These are phyloP conservation scores for Trialeurodes vaporariorum DNA, from an alignment of 1,140 invertebrate genomes.

Conservation along the genomic window DNA sequence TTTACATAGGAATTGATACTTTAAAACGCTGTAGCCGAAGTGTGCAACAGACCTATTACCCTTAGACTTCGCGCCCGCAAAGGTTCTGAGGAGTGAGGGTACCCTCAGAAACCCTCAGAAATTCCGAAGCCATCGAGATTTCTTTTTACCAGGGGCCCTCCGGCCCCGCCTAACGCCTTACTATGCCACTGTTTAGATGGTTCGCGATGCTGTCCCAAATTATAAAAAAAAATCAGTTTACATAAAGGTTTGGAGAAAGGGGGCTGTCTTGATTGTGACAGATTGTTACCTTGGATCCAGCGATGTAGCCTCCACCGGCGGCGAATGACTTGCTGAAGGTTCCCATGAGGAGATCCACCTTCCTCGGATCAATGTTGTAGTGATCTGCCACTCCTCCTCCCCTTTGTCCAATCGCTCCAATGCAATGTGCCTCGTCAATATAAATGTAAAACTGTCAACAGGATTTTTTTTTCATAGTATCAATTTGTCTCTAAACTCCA, in stretches of 20 bases:
- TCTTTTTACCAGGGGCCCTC: not conserved
- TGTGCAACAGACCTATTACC: no score
- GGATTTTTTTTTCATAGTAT: not conserved
- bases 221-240: no score
- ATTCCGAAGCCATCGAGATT: not conserved
- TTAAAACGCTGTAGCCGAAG: no score
- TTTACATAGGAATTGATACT: no score
- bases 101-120: no score
- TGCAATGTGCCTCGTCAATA: conserved; percentile 91
- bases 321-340: conserved; percentile 93
- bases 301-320: conserved; percentile 92
- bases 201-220: not conserved
- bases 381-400: conserved; percentile 86
- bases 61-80: no score
- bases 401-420: conserved; percentile 77
- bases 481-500: no score
- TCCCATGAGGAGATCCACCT: conserved; percentile 96
- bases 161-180: not conserved
- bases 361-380: conserved; percentile 59
- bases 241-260: no score
- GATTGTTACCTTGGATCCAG: conserved; percentile 59
- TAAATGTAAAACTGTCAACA: conserved; percentile 66
- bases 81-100: no score
- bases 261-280: no score
- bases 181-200: not conserved